A percentile compares a stretch with the other conserved stretches of the same genome.
Conservation (phyloP, 2,888 invertebrate genomes). For the Agrochola lota region DNA sequence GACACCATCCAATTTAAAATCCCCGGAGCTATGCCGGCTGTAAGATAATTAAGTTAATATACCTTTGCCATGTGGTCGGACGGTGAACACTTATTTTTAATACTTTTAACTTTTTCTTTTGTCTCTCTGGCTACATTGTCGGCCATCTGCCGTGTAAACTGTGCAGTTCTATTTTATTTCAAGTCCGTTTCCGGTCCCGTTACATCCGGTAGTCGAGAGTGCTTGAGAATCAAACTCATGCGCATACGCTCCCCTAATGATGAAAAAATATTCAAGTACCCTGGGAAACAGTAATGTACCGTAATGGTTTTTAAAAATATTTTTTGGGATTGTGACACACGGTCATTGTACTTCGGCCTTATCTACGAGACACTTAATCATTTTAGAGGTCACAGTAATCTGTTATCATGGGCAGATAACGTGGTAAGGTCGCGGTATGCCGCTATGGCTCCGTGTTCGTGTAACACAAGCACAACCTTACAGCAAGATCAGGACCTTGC, state of each 20-base stretch:
- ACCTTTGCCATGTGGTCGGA: conserved; percentile 69
- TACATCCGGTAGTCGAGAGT: conserved; percentile 86
- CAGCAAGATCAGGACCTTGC: conserved; percentile 64
- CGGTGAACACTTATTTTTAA: conserved; percentile 69
- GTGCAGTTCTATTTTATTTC: conserved; percentile 78
- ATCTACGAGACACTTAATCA: conserved; percentile 86
- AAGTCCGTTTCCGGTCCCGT: conserved; percentile 86
- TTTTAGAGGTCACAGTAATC: conserved; percentile 88
- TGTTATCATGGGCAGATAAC: conserved; percentile 86
- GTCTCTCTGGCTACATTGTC: conserved; percentile 74
- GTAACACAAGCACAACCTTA: conserved; percentile 52
- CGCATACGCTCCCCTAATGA: conserved; percentile 73
- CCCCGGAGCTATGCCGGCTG: conserved; percentile 52
- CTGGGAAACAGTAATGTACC: conserved; percentile 74
- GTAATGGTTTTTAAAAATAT: conserved; percentile 52
- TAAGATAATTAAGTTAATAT: conserved; percentile 77
- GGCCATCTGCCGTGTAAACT: conserved; percentile 82
- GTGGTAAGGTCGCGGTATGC: conserved; percentile 85
- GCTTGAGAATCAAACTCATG: conserved; percentile 78
- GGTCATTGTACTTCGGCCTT: conserved; percentile 87
- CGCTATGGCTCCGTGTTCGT: conserved; percentile 76
- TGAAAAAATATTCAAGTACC: conserved; percentile 67
- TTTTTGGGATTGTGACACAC: conserved; percentile 75
- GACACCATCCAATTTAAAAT: conserved; percentile 74
- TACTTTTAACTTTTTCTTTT: conserved; percentile 73